Percentiles rank a stretch among this genome's conserved stretches.
Evolutionary conservation across 2,797 vertebrate species (phyloP).

Genomic region (Coregonus suidteri): DNA sequence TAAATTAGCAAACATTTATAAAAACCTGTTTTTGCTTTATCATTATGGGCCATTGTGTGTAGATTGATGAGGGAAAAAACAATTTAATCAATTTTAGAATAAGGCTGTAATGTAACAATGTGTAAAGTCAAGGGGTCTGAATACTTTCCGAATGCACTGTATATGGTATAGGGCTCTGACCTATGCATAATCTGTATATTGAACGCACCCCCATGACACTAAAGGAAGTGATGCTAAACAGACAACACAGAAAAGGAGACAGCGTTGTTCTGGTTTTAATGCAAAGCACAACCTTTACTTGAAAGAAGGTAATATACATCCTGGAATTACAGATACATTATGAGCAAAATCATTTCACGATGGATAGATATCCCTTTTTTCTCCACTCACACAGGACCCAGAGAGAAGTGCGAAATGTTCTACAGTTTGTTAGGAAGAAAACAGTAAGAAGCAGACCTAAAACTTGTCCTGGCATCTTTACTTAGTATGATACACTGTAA

Average conservation of each 20-base stretch:
- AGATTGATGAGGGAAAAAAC: no score
- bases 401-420: slow-evolving; percentile 69
- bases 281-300: slow-evolving; percentile 86
- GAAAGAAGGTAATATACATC: slow-evolving; percentile 86
- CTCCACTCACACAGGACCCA: slow-evolving; percentile 66
- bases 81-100: no score
- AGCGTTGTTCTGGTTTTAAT: slow-evolving; percentile 67
- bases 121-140: no score
- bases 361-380: slow-evolving; percentile 53
- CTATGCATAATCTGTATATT: neutral
- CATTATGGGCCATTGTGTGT: no score
- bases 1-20: no score
- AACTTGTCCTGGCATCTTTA: slow-evolving; percentile 67
- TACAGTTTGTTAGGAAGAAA: slow-evolving; percentile 76
- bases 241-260: slow-evolving; percentile 28
- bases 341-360: slow-evolving; percentile 82
- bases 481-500: slow-evolving; percentile 70
- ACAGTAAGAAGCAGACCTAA: slow-evolving; percentile 76
- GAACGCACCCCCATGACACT: neutral
- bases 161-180: neutral
- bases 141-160: no score
- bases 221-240: neutral
- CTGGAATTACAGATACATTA: slow-evolving; percentile 67
- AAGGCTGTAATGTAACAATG: no score
- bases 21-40: no score